These are phyloP conservation scores for Pardosa pseudoannulata DNA, from an alignment of 2,888 invertebrate species.

Conservation along the genomic window DNA sequence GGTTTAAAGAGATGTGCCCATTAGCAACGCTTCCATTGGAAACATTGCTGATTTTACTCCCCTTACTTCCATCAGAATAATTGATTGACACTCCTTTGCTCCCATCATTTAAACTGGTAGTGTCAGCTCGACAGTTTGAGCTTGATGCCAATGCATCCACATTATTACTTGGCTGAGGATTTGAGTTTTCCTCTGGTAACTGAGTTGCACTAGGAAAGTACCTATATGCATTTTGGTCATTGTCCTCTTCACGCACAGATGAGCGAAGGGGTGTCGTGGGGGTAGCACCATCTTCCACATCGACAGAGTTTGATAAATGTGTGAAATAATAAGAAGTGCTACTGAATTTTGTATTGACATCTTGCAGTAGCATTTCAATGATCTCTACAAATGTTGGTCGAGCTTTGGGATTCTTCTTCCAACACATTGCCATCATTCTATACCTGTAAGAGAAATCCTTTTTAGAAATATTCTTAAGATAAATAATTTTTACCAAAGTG, in stretches of 20 bases:
- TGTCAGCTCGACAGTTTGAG: background rate
- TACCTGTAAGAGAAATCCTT: conserved; percentile 80
- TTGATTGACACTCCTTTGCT: conserved; percentile 62
- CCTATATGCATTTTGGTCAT: conserved; percentile 8
- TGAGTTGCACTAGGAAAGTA: conserved; percentile 68
- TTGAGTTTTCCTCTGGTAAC: conserved; percentile 25
- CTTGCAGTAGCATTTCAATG: conserved; percentile 84
- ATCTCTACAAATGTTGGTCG: conserved; percentile 88
- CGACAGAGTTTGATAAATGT: conserved; percentile 11
- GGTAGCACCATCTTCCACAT: conserved; percentile 34
- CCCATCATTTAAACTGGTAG: conserved; percentile 25
- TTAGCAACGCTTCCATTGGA: conserved; percentile 74
- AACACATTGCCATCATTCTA: conserved; percentile 93
- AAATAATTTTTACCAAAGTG: too few species aligned
- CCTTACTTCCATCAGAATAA: conserved; percentile 73
- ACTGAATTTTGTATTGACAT: conserved; percentile 78
- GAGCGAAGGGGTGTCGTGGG: conserved; percentile 60
- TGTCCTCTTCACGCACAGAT: conserved; percentile 29
- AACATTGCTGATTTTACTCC: conserved; percentile 73
- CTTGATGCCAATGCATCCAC: background rate
- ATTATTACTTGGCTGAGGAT: background rate
- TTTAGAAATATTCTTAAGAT: too few species aligned
- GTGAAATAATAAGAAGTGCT: conserved; percentile 47
- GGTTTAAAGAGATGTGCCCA: conserved; percentile 63
- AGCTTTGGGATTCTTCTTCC: conserved; percentile 88